Base-by-base conservation (phyloP, 2,113 vertebrate genomes). In the Tragelaphus strepsiceros region DNA sequence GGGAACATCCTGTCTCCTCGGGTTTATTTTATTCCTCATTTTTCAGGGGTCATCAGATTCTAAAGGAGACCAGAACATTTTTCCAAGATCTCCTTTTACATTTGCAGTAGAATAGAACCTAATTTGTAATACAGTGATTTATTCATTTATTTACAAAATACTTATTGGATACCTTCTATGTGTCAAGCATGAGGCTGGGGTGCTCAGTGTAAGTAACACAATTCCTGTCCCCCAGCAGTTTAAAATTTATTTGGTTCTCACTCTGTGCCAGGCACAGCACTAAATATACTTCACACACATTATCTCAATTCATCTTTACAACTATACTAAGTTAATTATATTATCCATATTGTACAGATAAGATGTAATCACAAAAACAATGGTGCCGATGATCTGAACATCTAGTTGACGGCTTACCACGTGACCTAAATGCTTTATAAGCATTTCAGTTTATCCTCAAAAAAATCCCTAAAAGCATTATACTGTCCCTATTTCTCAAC, bases 41-140 rank as follows among this genome's bases (percentile, higher is more conserved):
- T 97, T 98, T 94, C 88, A 98, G 35, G 93, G 89, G 97, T 97
- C 96, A 92, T 81, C 95, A 90, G 91, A 91, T 90, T 96, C 94
- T 96, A 97, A 97, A 96, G 93, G 67, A 80, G 71, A 95, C n/a
- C 15, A 86, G 82, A 61, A 93, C 14, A 51, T 89, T 96, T 84
- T 80, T 21, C 78, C 74, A 97, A 59, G 28, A 87, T 93, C 88
- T 97, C 56, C 74, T 97, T 91, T 93, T 89, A 93, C 56, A 88
- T 80, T 59, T 87, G 49, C 19, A 3, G 35, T 88, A 78, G 49
- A 94, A 67, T 2, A 92, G 54, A 90, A 86, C 43, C 49, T 83
- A 94, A 80, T 96, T 97, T 87, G 81, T 83, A 91, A 94, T 43
- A 61, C 11, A 53, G 35, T 32, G 16, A 86, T 88, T 96, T 61